Evolutionary conservation across 2,888 invertebrate genomes (phyloP).

Genomic region (Griposia aprilina): DNA sequence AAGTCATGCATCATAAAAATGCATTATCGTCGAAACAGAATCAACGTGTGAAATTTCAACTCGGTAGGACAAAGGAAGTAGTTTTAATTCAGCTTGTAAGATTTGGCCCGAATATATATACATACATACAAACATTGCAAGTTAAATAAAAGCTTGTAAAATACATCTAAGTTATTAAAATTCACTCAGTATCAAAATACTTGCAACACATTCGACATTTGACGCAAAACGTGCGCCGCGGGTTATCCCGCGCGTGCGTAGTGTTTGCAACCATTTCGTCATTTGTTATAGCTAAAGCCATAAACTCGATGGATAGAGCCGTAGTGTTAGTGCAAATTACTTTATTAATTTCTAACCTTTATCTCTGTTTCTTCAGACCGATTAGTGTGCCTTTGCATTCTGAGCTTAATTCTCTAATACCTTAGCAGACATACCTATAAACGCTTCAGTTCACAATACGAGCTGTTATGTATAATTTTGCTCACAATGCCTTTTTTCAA

Average conservation of each 20-base stretch:
- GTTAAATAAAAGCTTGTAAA: not conserved
- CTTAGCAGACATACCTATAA: not conserved
- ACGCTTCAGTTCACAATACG: not conserved
- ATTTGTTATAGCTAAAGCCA: slow-evolving; percentile 36
- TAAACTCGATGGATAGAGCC: slow-evolving; percentile 22
- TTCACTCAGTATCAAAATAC: not conserved
- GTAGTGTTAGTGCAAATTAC: slow-evolving; percentile 28
- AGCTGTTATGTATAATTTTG: not conserved
- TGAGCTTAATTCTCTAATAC: not conserved
- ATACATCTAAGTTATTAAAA: slow-evolving; percentile 15
- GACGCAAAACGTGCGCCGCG: slow-evolving; percentile 21
- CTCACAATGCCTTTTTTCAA: not conserved
- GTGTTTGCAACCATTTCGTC: slow-evolving; percentile 39
- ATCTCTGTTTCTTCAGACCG: not conserved
- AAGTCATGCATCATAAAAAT: too few species aligned
- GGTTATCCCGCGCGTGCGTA: slow-evolving; percentile 33
- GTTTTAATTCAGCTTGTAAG: too few species aligned
- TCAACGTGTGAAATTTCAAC: too few species aligned
- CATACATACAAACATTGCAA: too few species aligned
- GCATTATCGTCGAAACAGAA: too few species aligned
- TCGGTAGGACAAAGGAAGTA: too few species aligned
- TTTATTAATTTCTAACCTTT: slow-evolving; percentile 2
- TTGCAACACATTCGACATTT: slow-evolving; percentile 46
- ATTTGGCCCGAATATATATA: too few species aligned
- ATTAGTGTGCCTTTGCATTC: not conserved